phyloP scores from a whole-genome alignment of 2,888 invertebrate species.

The Sarcophaga subvicina region DNA sequence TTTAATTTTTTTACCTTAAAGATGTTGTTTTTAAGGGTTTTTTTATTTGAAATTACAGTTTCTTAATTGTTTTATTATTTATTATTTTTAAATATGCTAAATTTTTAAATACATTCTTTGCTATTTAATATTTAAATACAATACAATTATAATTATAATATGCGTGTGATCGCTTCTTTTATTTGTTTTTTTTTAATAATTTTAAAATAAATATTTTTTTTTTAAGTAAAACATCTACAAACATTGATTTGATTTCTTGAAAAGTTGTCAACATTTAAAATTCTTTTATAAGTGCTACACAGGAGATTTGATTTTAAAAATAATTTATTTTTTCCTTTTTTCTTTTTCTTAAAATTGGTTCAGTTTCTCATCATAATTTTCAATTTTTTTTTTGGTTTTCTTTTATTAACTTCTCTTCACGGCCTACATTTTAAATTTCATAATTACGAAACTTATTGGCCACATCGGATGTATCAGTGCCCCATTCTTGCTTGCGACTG shows the following conservation, averaged over 20 bases:
- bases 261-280: conserved; percentile 7
- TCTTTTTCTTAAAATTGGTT: conserved; percentile 74
- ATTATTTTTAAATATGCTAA: conserved; percentile 69
- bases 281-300: neutral
- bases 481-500: conserved; percentile 85
- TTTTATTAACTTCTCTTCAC: neutral
- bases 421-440: conserved; percentile 86
- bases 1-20: conserved; percentile 41
- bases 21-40: conserved; percentile 61
- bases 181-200: conserved; percentile 41
- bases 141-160: conserved; percentile 58
- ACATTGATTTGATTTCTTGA: conserved; percentile 55
- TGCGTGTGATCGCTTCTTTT: conserved; percentile 14
- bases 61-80: conserved; percentile 75
- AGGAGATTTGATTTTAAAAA: neutral
- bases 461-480: conserved; percentile 90
- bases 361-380: conserved; percentile 72
- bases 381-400: conserved; percentile 21
- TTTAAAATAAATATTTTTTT: conserved; percentile 21
- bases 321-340: conserved; percentile 16
- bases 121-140: conserved; percentile 48
- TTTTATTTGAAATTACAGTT: conserved; percentile 82
- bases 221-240: conserved; percentile 62
- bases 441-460: conserved; percentile 95
- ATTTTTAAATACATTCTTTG: conserved; percentile 18